phyloP scores from a whole-genome alignment of 2,113 vertebrate species.

The Crotalus horridus region DNA sequence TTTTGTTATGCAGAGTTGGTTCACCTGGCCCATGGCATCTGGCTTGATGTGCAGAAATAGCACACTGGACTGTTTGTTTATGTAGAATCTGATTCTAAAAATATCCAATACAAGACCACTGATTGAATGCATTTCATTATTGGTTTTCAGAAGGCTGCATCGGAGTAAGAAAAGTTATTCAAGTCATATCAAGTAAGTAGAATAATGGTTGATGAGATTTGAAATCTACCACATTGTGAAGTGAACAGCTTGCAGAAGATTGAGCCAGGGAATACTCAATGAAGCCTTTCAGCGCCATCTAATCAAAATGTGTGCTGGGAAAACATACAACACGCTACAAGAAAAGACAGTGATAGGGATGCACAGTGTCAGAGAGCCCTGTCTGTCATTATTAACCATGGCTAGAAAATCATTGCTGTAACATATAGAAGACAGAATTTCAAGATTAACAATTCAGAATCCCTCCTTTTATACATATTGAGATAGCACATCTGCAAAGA shows the following conservation, averaged over 20 bases:
- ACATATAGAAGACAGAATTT: not conserved
- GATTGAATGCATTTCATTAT: not conserved
- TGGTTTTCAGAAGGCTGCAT: not conserved
- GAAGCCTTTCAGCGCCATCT: not conserved
- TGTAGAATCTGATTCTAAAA: not conserved
- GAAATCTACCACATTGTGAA: not conserved
- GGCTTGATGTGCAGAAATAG: not conserved
- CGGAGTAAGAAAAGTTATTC: not conserved
- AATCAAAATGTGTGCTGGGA: not conserved
- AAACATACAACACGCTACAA: not conserved
- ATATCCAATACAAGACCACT: not conserved
- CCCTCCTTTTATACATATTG: not conserved
- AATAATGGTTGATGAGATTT: not conserved
- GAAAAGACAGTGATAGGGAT: not conserved
- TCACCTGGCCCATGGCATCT: not conserved
- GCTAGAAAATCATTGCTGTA: not conserved
- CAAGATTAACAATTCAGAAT: not conserved
- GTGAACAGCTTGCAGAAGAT: not conserved
- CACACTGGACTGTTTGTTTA: not conserved
- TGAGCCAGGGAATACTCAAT: not conserved
- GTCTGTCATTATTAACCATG: not conserved
- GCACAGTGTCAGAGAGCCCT: not conserved
- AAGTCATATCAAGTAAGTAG: not conserved
- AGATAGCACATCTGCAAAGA: not conserved
- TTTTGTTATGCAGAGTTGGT: not conserved